A percentile compares a stretch with the other conserved stretches of the same genome.
Conservation (phyloP, 2,113 vertebrate species). For the Syrmaticus mikado region DNA sequence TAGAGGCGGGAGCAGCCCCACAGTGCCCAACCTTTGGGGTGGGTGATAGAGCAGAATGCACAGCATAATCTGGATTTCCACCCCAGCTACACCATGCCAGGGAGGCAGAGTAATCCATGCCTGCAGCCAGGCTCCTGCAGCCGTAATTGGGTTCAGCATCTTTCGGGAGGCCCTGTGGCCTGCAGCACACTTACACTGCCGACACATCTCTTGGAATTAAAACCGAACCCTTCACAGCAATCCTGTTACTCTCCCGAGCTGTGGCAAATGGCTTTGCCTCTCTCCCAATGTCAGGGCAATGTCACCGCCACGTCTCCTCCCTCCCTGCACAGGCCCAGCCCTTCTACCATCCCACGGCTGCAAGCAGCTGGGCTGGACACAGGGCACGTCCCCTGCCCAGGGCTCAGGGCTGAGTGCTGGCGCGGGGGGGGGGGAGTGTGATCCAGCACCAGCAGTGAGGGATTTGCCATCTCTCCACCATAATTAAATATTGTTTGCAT, state of each 20-base stretch:
- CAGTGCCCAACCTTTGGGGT: constrained; percentile 33
- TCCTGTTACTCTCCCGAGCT: constrained; percentile 43
- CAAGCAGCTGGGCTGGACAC: too few species aligned
- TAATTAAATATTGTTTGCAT: constrained; percentile 77
- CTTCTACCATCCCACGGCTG: background rate
- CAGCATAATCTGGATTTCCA: background rate
- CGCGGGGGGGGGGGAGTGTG: background rate
- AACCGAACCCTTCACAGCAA: constrained; percentile 38
- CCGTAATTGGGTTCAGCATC: constrained; percentile 44
- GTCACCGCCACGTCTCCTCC: background rate
- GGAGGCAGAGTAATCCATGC: background rate
- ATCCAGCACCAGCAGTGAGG: background rate
- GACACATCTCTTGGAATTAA: constrained; percentile 29
- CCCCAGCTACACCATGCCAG: background rate
- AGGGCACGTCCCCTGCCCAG: background rate
- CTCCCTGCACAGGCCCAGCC: fast-evolving
- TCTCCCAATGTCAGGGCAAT: constrained; percentile 48
- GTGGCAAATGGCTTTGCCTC: constrained; percentile 45
- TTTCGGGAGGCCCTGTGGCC: background rate
- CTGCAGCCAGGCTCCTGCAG: background rate
- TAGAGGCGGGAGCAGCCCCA: constrained; percentile 50
- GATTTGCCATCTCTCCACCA: constrained; percentile 1
- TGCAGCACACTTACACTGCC: background rate
- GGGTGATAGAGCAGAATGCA: background rate
- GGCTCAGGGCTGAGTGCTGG: background rate